Base-by-base conservation (phyloP, 2,797 vertebrate genomes). In the Coilia nasus region DNA sequence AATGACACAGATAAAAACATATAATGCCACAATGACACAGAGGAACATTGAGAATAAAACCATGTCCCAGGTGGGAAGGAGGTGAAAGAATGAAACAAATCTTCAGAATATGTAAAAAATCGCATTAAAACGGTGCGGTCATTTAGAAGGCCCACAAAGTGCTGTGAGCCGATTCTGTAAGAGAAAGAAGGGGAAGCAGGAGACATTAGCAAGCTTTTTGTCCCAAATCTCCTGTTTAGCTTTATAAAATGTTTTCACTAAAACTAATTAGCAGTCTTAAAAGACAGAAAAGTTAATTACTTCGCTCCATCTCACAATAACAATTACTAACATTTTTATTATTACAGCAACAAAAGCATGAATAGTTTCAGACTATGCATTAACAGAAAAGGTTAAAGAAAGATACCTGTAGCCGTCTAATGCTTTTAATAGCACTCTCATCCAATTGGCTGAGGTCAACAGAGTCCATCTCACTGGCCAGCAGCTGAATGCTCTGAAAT, bases 401-500 rank as follows among this genome's bases (percentile, higher is more conserved):
- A 41, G 35, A 41, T 88, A 96, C 96, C 95, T 95, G 90, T 47
- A 96, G 93, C 85, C 87, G 90, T 1, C 91, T 91, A 50, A 96
- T 96, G 87, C 93, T 94, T 86, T 21, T 92, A 50, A 95, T 80
- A 0, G 94, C 92, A 0, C 84, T 91, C 84, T 95, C 93, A 50
- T 95, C 95, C 88, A 96, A 88, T n/a, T 90, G 89, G 6, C 91
- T 92, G 85, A 96, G 87, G 78, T 96, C 95, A 75, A 95, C 88
- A 0, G 94, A 93, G 87, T 96, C 92, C 92, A 96, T 94, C 92
- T 96, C 92, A 90, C 94, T 95, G 88, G 94, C 94, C 92, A 96
- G 86, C 71, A 96, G 92, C 93, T 96, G 95, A 50, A 96, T 84
- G 83, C 92, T 94, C 96, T 96, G 92, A 2, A 89, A 81, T 25